Conservation (phyloP, 2,797 vertebrate species). For the Onychomys arenicola region DNA sequence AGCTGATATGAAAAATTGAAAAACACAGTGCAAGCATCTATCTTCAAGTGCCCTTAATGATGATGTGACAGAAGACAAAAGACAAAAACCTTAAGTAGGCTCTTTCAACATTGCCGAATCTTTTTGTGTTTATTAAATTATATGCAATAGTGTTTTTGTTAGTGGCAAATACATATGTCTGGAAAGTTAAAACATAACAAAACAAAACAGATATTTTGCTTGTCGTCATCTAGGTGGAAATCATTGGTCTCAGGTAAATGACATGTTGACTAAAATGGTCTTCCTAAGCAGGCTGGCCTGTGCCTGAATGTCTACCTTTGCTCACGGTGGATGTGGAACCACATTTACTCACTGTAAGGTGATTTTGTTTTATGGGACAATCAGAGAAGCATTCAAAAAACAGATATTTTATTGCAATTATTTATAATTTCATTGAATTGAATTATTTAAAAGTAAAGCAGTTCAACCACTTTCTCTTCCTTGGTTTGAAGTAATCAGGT, state of each 20-base stretch:
- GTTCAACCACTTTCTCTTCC: neutral
- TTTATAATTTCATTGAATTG: too few species aligned
- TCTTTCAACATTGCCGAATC: constrained; percentile 3
- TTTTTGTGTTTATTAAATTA: constrained; percentile 44
- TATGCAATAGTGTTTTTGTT: constrained; percentile 12
- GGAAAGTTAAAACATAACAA: neutral
- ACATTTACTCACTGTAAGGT: neutral
- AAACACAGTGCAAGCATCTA: constrained; percentile 44
- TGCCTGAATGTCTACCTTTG: neutral
- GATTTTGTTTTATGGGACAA: constrained; percentile 13
- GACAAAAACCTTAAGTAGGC: neutral
- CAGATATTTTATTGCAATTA: neutral
- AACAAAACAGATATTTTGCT: neutral
- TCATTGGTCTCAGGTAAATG: neutral
- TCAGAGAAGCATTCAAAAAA: neutral
- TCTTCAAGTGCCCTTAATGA: constrained; percentile 16
- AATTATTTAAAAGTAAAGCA: neutral
- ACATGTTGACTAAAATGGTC: neutral
- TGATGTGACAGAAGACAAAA: neutral
- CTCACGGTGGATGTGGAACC: neutral
- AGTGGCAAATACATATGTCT: constrained; percentile 32
- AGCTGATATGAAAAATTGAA: constrained; percentile 49
- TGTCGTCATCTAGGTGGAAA: constrained; percentile 26
- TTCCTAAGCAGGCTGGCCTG: neutral
- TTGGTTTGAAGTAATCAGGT: constrained; percentile 45